phyloP scores from a whole-genome alignment of 2,797 vertebrate genomes.

The Intellagama lesueurii region DNA sequence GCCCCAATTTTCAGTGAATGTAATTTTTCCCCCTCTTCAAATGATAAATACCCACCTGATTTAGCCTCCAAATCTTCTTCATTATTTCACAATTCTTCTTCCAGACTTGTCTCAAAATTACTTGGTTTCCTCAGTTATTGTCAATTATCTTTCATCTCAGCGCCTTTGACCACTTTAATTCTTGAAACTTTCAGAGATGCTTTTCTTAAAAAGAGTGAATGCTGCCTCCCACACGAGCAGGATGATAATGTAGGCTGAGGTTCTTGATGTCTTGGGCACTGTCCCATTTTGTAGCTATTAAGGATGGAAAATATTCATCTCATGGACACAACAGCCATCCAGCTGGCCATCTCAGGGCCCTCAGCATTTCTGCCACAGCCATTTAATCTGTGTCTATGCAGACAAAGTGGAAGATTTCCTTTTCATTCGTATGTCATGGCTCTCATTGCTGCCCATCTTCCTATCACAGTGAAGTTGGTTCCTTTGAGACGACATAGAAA shows the following conservation, averaged over 20 bases:
- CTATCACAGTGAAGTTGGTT: neutral
- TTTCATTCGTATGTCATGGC: neutral
- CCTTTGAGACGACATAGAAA: neutral
- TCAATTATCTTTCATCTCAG: neutral
- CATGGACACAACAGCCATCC: neutral
- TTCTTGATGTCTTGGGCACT: constrained; percentile 12
- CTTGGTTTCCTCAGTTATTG: neutral
- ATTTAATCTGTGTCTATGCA: neutral
- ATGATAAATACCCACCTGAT: neutral
- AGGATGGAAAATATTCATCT: constrained; percentile 20
- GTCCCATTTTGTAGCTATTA: constrained; percentile 11
- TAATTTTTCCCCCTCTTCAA: neutral
- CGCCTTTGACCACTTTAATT: constrained; percentile 1
- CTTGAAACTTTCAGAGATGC: neutral
- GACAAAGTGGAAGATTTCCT: constrained; percentile 2
- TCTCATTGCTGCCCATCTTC: constrained; percentile 15
- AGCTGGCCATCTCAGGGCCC: neutral
- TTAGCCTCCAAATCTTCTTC: neutral
- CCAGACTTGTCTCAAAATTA: neutral
- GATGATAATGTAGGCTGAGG: constrained; percentile 2
- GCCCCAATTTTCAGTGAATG: neutral
- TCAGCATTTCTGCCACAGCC: constrained; percentile 6
- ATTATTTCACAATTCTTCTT: constrained; percentile 25
- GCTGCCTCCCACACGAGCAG: constrained; percentile 1
- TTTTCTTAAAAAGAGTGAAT: neutral